Conservation (phyloP, 2,113 vertebrate species). For the Nyctereutes procyonoides region DNA sequence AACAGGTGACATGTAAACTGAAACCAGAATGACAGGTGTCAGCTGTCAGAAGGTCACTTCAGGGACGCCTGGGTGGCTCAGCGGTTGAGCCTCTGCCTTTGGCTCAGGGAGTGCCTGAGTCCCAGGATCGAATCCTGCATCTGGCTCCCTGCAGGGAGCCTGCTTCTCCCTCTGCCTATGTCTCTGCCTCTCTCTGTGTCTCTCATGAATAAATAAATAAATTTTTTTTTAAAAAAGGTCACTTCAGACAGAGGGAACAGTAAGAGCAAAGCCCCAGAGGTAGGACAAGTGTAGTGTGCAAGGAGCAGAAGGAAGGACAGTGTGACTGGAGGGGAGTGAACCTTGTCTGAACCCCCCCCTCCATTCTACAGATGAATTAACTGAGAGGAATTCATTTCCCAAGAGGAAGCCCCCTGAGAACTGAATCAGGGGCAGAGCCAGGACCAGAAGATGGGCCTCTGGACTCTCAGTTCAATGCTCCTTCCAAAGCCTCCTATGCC, state of each 20-base stretch:
- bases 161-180: too few relatives aligned
- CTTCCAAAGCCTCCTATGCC: neutral
- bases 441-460: neutral
- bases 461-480: neutral
- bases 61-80: neutral
- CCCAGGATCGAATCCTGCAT: too few relatives aligned
- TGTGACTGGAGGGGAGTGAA: neutral
- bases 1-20: neutral
- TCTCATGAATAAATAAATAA: too few relatives aligned
- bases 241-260: neutral
- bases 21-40: neutral
- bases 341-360: neutral
- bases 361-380: neutral
- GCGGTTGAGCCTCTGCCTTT: too few relatives aligned
- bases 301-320: neutral
- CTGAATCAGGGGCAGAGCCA: neutral
- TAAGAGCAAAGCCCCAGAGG: neutral
- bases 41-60: neutral
- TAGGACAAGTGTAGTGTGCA: neutral
- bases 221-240: neutral
- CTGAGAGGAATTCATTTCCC: neutral
- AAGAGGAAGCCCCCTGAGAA: neutral
- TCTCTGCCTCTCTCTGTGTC: too few relatives aligned
- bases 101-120: too few relatives aligned
- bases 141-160: too few relatives aligned